Conservation (phyloP, 2,797 vertebrate genomes). For the Phoeniculus purpureus region DNA sequence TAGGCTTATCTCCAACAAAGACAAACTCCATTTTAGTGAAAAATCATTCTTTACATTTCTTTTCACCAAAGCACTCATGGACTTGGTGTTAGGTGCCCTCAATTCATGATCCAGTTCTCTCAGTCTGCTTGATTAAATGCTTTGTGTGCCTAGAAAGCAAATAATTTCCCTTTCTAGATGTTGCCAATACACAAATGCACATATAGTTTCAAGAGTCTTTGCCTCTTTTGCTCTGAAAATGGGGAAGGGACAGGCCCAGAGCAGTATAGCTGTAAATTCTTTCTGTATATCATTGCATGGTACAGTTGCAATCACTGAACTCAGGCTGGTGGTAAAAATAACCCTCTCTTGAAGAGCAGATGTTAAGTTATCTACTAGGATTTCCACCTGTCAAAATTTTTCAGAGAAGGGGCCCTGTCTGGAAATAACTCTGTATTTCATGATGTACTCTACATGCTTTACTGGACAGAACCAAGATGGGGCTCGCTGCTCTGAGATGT, state of each 20-base stretch:
- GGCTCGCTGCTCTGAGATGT: conserved; percentile 32
- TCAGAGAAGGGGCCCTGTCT: conserved; percentile 42
- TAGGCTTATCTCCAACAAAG: neutral
- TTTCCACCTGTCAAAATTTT: conserved; percentile 70
- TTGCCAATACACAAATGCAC: neutral
- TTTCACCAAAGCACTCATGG: neutral
- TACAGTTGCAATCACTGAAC: conserved; percentile 23
- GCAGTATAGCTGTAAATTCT: conserved; percentile 17
- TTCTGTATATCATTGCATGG: conserved; percentile 24
- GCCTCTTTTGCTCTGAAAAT: conserved; percentile 28
- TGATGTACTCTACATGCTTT: conserved; percentile 5
- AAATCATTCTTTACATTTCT: neutral
- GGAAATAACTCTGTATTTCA: conserved; percentile 56
- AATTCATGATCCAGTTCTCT: neutral
- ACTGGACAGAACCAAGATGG: conserved; percentile 19
- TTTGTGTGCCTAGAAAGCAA: conserved; percentile 2
- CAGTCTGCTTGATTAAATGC: neutral
- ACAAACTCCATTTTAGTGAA: neutral
- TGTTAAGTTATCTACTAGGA: conserved; percentile 45
- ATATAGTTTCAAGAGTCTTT: neutral
- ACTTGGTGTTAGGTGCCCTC: neutral
- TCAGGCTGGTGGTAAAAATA: conserved; percentile 60
- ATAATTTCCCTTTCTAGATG: neutral
- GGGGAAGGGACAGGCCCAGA: neutral
- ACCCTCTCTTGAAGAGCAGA: conserved; percentile 57